A percentile compares a stretch with the other conserved stretches of the same genome.
phyloP scores from a whole-genome alignment of 1,140 invertebrate genomes.

The Drosophila arizonae region DNA sequence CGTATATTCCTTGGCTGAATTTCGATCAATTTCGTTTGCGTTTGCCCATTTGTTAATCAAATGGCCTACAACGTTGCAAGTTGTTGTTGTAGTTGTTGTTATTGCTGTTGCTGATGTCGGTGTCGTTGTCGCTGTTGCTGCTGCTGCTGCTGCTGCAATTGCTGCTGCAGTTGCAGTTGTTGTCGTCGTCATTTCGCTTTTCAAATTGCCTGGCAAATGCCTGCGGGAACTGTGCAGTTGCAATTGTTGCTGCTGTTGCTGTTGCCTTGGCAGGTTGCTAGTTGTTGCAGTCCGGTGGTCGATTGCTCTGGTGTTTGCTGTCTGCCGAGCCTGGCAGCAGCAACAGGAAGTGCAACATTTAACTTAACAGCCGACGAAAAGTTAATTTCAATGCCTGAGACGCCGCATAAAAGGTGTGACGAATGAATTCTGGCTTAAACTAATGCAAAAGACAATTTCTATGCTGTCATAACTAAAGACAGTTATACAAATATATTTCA shows the following conservation, averaged over 20 bases:
- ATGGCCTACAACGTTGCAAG: conserved; percentile 72
- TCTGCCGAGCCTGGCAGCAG: conserved; percentile 14
- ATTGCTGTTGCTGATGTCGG: conserved; percentile 6
- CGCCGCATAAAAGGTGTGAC: background rate
- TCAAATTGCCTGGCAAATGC: conserved; percentile 72
- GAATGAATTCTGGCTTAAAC: background rate
- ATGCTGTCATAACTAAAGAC: background rate
- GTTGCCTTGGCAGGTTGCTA: conserved; percentile 34
- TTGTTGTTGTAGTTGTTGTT: conserved; percentile 29
- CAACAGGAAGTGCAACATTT: conserved; percentile 58
- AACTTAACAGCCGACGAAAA: conserved; percentile 15
- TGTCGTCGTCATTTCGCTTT: conserved; percentile 76
- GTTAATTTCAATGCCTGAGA: background rate
- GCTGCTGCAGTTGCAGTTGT: conserved; percentile 38
- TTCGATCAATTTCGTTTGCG: conserved; percentile 81
- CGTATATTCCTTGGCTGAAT: conserved; percentile 69
- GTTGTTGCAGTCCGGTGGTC: conserved; percentile 49
- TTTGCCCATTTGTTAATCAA: conserved; percentile 80
- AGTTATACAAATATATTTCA: conserved; percentile 1
- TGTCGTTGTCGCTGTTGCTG: conserved; percentile 21
- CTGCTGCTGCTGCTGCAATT: conserved; percentile 13
- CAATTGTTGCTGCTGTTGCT: conserved; percentile 32
- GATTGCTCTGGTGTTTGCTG: conserved; percentile 20
- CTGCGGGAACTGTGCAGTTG: conserved; percentile 56
- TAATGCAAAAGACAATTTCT: too few relatives aligned